Evolutionary conservation across 2,797 vertebrate species (phyloP), one percentile per base, ranked within the genome.

Genomic region (Periparus ater): DNA sequence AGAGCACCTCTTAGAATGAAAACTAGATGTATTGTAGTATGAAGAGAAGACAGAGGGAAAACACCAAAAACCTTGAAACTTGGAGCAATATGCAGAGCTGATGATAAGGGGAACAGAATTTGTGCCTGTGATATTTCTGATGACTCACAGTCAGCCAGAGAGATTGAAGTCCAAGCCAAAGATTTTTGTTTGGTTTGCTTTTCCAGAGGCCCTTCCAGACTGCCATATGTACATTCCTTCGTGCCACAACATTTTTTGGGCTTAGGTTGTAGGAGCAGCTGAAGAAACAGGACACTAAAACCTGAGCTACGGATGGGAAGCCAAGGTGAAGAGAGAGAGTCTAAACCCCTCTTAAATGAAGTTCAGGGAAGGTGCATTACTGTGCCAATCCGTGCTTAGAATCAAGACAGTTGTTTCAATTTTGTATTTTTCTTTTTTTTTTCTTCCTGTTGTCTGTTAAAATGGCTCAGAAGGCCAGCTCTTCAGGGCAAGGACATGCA

Each of bases 261-360:
- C 23, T 87, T 60, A 5, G 1, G 40, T 81, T 66, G 13, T 48
- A 55, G 36, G 17, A 93, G 61, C 32, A 87, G 53, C 42, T 92
- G 77, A 85, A 93, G 73, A 85, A 90, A 91, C 14, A 51, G 71
- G 19, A 66, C 40, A 61, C 18, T 48, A 55, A 93, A 95, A 90
- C 12, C 26, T 21, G 44, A 90, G 21, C n/a, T 84, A 61, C 58
- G 70, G 32, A 55, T 8, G 6, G 44, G 47, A 94, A 75, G 22
- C 13, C 70, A 53, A 36, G 16, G 12, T 54, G 25, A 83, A 67
- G 21, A 30, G 17, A 63, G 12, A 66, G 62, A 83, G 34, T 40
- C 58, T 78, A 72, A 23, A 75, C 4, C 48, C 8, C 72, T 75
- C 68, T 50, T 30, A 54, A 22, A 44, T 13, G 83, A 34, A 40